Conservation (phyloP, 1,140 invertebrate species). For the Lutraria rhynchaena region DNA sequence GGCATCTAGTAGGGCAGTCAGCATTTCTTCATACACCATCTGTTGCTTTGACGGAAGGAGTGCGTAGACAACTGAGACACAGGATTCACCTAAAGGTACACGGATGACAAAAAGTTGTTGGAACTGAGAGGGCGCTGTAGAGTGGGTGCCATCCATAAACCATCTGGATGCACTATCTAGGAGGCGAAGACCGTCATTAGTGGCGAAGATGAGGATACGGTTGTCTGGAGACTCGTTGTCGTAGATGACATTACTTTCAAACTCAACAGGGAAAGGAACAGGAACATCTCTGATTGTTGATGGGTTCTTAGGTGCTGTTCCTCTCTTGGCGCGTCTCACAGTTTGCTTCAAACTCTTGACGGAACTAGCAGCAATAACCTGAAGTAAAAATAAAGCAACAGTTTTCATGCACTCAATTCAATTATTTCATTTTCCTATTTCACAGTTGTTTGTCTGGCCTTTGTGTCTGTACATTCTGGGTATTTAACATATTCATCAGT, state of each 20-base stretch:
- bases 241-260: background rate
- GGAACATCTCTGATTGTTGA: background rate
- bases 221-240: slow-evolving; percentile 6
- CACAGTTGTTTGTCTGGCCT: background rate
- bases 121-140: slow-evolving; percentile 24
- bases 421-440: background rate
- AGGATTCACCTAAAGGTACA: slow-evolving; percentile 1
- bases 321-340: slow-evolving; percentile 12
- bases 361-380: slow-evolving; percentile 12
- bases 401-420: background rate
- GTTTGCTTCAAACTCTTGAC: slow-evolving; percentile 8
- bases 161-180: slow-evolving; percentile 18
- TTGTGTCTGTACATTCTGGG: no score
- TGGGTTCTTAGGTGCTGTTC: slow-evolving; percentile 15
- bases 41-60: background rate
- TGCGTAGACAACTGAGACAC: background rate
- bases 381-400: background rate
- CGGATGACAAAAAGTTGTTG: no score
- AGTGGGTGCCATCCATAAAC: no score
- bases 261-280: slow-evolving; percentile 3
- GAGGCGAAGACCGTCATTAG: background rate
- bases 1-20: slow-evolving; percentile 5
- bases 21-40: background rate
- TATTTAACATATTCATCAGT: no score
- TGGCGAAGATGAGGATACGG: slow-evolving; percentile 19